These are phyloP conservation scores for Dicrostonyx torquatus DNA, from an alignment of 2,797 vertebrate genomes.

Conservation along the genomic window DNA sequence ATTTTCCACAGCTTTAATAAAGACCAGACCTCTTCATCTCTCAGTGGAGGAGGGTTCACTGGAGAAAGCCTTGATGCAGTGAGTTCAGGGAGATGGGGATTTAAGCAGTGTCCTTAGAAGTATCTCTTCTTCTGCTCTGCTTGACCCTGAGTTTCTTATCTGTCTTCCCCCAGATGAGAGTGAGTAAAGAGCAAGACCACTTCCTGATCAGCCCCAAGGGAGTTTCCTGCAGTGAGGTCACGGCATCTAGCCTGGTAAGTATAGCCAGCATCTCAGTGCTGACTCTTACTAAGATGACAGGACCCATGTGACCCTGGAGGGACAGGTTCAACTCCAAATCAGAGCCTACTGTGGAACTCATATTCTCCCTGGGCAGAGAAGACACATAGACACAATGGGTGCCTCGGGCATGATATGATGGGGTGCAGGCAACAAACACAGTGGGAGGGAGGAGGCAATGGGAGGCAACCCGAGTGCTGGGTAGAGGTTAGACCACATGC, in stretches of 20 bases:
- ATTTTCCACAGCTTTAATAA: slow-evolving; percentile 5
- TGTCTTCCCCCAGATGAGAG: slow-evolving; percentile 90
- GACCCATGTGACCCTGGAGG: background rate
- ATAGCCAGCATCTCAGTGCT: background rate
- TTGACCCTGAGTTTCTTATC: background rate
- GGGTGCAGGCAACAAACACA: background rate
- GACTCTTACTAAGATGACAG: background rate
- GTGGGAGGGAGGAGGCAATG: background rate
- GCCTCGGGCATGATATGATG: background rate
- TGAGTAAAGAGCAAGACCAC: slow-evolving; percentile 98
- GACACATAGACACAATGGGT: background rate
- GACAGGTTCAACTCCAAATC: background rate
- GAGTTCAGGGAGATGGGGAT: background rate
- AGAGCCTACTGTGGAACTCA: background rate
- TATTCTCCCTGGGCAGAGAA: background rate
- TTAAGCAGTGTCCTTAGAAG: background rate
- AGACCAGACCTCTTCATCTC: background rate
- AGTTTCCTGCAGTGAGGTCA: slow-evolving; percentile 93
- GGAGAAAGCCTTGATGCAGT: background rate
- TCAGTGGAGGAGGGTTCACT: background rate
- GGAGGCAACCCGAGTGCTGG: background rate
- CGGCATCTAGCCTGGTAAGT: slow-evolving; percentile 95
- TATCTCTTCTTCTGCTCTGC: background rate
- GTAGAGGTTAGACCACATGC: background rate
- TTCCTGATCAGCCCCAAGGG: slow-evolving; percentile 95